A percentile compares a stretch with the other conserved stretches of the same genome.
Conservation (phyloP, 2,888 invertebrate genomes). For the Eretmocerus hayati region DNA sequence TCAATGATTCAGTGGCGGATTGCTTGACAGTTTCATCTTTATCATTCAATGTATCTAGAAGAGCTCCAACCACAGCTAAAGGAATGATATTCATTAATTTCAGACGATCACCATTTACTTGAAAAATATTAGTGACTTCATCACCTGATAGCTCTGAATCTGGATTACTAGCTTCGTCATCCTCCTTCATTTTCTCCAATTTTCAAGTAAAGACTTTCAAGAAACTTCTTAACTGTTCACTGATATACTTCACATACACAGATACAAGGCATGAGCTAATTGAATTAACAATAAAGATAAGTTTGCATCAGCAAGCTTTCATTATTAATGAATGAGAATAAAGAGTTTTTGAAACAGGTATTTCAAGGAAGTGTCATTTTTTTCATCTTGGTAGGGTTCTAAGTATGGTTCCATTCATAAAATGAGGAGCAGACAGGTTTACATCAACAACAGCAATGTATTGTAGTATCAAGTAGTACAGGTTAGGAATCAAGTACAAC, state of each 20-base stretch:
- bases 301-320: neutral
- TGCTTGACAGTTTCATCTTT: constrained; percentile 33
- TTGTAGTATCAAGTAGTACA: neutral
- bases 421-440: too few species aligned
- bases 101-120: neutral
- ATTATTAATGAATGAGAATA: too few species aligned
- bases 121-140: neutral
- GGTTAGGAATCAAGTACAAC: constrained; percentile 13
- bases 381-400: too few species aligned
- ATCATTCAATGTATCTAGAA: constrained; percentile 37
- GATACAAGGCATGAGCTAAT: too few species aligned
- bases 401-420: too few species aligned
- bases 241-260: too few species aligned
- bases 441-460: constrained; percentile 1
- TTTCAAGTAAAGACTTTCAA: too few species aligned
- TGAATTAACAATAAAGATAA: too few species aligned
- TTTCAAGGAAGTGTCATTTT: too few species aligned
- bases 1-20: constrained; percentile 32
- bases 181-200: constrained; percentile 30
- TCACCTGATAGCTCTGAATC: constrained; percentile 30
- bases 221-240: too few species aligned
- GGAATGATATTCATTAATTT: neutral
- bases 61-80: constrained; percentile 35
- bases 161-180: constrained; percentile 22
- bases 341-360: too few species aligned